phyloP scores from a whole-genome alignment of 2,797 vertebrate species.

The Nothura maculosa region DNA sequence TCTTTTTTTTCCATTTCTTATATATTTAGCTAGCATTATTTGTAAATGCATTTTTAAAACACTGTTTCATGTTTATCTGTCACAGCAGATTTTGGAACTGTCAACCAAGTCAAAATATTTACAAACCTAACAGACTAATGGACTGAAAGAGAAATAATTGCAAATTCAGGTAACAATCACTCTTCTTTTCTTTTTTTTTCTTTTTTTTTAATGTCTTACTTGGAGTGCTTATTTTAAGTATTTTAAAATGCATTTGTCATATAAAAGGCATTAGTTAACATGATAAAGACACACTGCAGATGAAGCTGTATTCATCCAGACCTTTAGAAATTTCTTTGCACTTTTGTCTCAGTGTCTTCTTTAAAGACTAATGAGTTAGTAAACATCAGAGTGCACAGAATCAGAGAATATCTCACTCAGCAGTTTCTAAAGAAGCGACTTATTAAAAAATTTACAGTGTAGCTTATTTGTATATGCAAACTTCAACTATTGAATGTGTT shows the following conservation, averaged over 20 bases:
- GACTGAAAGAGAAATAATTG: neutral
- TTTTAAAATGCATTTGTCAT: neutral
- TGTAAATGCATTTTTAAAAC: neutral
- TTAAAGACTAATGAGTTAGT: neutral
- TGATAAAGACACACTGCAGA: neutral
- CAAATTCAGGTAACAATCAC: neutral
- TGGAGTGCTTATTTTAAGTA: neutral
- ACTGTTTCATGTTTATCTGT: neutral
- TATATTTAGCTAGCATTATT: neutral
- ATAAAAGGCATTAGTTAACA: neutral
- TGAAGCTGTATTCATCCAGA: neutral
- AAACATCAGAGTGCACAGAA: slow-evolving; percentile 43
- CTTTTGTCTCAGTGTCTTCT: slow-evolving; percentile 1
- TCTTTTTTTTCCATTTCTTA: neutral
- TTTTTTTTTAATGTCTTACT: neutral
- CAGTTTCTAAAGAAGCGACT: slow-evolving; percentile 34
- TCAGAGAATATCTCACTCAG: slow-evolving; percentile 27
- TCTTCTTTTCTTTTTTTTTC: too few relatives aligned
- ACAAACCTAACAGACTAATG: neutral
- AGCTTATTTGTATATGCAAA: slow-evolving; percentile 45
- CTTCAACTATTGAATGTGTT: neutral
- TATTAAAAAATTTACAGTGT: slow-evolving; percentile 41
- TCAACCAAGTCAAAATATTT: neutral
- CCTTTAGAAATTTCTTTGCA: neutral
- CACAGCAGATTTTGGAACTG: neutral